Percentiles rank a stretch among this genome's conserved stretches.
These are phyloP conservation scores for Porites lutea DNA, from an alignment of 64 coral and sea anemone species.

Conservation along the genomic window DNA sequence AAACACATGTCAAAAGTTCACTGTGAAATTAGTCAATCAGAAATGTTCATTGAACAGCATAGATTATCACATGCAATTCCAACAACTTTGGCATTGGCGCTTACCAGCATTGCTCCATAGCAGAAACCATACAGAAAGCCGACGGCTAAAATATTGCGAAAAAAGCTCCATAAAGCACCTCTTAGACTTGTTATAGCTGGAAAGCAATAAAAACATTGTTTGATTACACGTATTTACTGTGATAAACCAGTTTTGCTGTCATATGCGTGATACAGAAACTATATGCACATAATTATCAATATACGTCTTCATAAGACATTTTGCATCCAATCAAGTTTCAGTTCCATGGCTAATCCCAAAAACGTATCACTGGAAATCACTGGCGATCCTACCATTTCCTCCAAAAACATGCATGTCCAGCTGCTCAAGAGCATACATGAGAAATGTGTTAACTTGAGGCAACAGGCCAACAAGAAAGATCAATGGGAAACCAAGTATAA, in stretches of 20 bases:
- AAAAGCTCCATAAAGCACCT: conserved; percentile 83
- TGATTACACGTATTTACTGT: not conserved
- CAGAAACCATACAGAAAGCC: conserved; percentile 92
- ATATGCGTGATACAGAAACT: too few relatives aligned
- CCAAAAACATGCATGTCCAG: conserved; percentile 96
- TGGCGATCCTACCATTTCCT: conserved; percentile 79
- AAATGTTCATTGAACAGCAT: too few relatives aligned
- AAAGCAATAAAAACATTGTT: not conserved
- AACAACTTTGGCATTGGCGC: not conserved
- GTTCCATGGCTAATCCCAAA: too few relatives aligned
- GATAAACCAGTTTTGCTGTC: too few relatives aligned
- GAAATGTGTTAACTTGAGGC: conserved; percentile 98
- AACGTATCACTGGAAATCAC: too few relatives aligned
- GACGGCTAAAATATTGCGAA: conserved; percentile 80
- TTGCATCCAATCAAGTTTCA: too few relatives aligned
- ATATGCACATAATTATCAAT: too few relatives aligned
- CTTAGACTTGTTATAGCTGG: conserved; percentile 91
- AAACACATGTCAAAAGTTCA: too few relatives aligned
- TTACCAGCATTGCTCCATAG: conserved; percentile 83
- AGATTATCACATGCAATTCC: too few relatives aligned
- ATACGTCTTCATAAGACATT: too few relatives aligned
- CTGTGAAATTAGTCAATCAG: too few relatives aligned
- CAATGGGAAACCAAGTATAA: conserved; percentile 90
- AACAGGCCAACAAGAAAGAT: conserved; percentile 95
- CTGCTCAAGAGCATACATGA: conserved; percentile 94